Base-by-base conservation (phyloP, 2,113 vertebrate genomes). In the Mugil cephalus region DNA sequence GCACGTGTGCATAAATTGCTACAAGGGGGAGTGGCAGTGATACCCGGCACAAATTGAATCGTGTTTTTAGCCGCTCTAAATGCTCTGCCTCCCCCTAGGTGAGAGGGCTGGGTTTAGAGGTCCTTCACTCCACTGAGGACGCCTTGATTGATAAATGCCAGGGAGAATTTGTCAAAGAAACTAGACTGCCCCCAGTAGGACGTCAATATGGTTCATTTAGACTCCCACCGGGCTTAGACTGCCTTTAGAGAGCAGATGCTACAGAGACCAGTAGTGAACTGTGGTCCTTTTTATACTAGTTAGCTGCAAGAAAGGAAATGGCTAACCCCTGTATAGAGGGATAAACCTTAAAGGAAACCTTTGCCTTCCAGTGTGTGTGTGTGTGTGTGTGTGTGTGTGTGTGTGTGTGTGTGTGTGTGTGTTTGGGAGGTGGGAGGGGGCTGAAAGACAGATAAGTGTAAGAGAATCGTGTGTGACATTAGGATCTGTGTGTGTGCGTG, bases 91-190 rank as follows among this genome's bases (percentile, higher is more conserved):
- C 93, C 87, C 93, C 86, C 92, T 91, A 91, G 94, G 94, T 93
- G 94, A 94, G 91, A 86, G 91, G 92, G 91, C 92, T 89, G 91
- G 92, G 92, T 94, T 95, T 94, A 93, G 94, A 94, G 93, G 93
- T 92, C 91, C 85, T 91, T 91, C 84, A 91, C 91, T 88, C 92
- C 79, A 88, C 94, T 93, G 93, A 95, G 94, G 83, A 88, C 9
- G 88, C 84, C 87, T 89, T 95, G 96, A 98, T 96, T 98, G 95
- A 98, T 97, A 96, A 97, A 96, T 95, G 95, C 94, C 94, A 90
- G 93, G 88, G 94, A 96, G 91, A 94, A 96, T 97, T 96, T 97
- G 96, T 98, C 96, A 96, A 95, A 97, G 96, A 95, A 96, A 95
- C 94, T 90, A 92, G 94, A 93, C 94, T 94, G 93, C 93, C 91